Conservation (phyloP, 2,888 invertebrate species). For the Altica lythri region DNA sequence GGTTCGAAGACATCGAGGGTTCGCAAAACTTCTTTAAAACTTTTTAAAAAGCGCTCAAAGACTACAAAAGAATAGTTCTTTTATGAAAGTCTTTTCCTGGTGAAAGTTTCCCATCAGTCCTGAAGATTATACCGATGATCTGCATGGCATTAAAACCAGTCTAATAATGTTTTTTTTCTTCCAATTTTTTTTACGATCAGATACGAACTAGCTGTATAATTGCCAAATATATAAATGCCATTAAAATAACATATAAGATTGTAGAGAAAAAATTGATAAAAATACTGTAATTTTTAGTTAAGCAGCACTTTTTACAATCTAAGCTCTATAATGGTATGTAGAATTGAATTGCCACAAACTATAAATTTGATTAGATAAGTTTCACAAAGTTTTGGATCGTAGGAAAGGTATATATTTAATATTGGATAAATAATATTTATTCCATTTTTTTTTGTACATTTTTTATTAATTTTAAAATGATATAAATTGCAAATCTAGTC, state of each 20-base stretch:
- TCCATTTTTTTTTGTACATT: conserved; percentile 8
- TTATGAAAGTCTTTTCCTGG: too few relatives aligned
- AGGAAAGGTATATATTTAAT: conserved; percentile 14
- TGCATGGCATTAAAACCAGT: neutral
- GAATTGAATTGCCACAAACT: conserved; percentile 12
- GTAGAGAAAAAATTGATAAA: conserved; percentile 14
- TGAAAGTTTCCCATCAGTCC: too few relatives aligned
- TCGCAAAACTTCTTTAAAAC: too few relatives aligned
- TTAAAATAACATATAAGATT: conserved; percentile 9
- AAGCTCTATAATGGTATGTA: conserved; percentile 14
- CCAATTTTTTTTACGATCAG: conserved; percentile 6
- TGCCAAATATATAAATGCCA: conserved; percentile 22
- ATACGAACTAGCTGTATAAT: conserved; percentile 11
- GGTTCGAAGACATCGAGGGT: too few relatives aligned
- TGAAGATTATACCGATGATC: too few relatives aligned
- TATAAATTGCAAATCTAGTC: neutral
- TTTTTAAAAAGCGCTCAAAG: too few relatives aligned
- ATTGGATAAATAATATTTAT: conserved; percentile 17
- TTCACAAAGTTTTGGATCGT: conserved; percentile 14
- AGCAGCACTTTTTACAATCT: conserved; percentile 19
- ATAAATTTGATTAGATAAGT: neutral
- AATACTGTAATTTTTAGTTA: conserved; percentile 21
- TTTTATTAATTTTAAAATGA: neutral
- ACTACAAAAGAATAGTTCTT: too few relatives aligned
- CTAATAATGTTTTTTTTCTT: neutral